Conservation (phyloP, 2,888 invertebrate genomes). For the Polymixis flavicincta region DNA sequence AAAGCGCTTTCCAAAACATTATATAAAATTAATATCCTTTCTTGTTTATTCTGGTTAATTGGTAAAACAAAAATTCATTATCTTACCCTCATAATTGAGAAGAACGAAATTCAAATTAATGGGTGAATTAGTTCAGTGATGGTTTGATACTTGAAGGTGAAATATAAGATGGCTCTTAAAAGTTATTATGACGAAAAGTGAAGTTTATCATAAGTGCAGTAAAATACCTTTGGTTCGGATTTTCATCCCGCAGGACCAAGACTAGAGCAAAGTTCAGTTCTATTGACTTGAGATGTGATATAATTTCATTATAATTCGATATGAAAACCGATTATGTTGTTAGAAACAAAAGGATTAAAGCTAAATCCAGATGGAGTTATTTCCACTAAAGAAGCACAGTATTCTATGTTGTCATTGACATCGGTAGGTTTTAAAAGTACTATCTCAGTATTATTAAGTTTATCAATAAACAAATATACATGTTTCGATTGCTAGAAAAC, state of each 20-base stretch:
- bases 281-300: neutral
- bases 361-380: neutral
- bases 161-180: neutral
- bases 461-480: constrained; percentile 9
- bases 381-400: neutral
- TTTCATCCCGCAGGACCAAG: neutral
- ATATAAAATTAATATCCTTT: constrained; percentile 58
- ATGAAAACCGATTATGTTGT: no score
- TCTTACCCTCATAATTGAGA: constrained; percentile 55
- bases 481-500: constrained; percentile 1
- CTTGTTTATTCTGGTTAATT: constrained; percentile 61
- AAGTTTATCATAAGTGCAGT: neutral
- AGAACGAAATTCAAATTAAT: constrained; percentile 35
- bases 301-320: neutral
- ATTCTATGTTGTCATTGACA: neutral
- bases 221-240: neutral
- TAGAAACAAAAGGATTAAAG: no score
- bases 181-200: neutral
- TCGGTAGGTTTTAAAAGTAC: neutral
- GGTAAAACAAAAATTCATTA: constrained; percentile 63
- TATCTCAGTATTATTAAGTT: neutral
- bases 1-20: constrained; percentile 57
- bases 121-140: constrained; percentile 40
- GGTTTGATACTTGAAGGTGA: constrained; percentile 10
- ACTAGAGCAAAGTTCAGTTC: neutral